Evolutionary conservation across 2,888 invertebrate genomes (phyloP).

Genomic region (Drosophila merina): DNA sequence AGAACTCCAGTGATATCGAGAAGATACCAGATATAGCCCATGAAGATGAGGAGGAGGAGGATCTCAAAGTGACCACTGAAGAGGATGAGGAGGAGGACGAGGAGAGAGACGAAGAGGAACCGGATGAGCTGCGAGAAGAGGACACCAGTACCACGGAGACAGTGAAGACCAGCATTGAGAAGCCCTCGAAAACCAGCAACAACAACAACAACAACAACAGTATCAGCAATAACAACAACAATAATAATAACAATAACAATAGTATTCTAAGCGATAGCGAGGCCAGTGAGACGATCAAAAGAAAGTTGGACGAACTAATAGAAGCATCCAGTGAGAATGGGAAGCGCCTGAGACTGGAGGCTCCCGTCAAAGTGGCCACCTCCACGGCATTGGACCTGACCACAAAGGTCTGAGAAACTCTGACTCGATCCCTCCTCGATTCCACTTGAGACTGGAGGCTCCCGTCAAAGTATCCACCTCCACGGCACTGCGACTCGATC

Average conservation of each 20-base stretch:
- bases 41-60: constrained; percentile 5
- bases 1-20: constrained; percentile 63
- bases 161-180: constrained; percentile 53
- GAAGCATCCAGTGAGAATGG: constrained; percentile 51
- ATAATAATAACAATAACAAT: constrained; percentile 48
- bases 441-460: constrained; percentile 56
- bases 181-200: constrained; percentile 42
- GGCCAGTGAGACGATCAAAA: constrained; percentile 52
- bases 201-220: constrained; percentile 50
- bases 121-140: constrained; percentile 18
- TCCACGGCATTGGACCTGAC: constrained; percentile 85
- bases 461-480: constrained; percentile 68
- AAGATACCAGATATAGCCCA: constrained; percentile 10
- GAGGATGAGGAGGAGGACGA: constrained; percentile 18
- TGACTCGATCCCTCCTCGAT: no score
- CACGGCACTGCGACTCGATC: constrained; percentile 59
- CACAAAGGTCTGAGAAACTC: constrained; percentile 85
- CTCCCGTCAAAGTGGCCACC: constrained; percentile 61
- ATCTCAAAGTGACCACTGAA: constrained; percentile 29
- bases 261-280: constrained; percentile 58
- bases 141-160: constrained; percentile 47
- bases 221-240: constrained; percentile 45
- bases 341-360: constrained; percentile 63
- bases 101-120: not conserved
- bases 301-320: constrained; percentile 61